These are phyloP conservation scores for Maccullochella peelii DNA, from an alignment of 2,113 vertebrate species.

Conservation along the genomic window DNA sequence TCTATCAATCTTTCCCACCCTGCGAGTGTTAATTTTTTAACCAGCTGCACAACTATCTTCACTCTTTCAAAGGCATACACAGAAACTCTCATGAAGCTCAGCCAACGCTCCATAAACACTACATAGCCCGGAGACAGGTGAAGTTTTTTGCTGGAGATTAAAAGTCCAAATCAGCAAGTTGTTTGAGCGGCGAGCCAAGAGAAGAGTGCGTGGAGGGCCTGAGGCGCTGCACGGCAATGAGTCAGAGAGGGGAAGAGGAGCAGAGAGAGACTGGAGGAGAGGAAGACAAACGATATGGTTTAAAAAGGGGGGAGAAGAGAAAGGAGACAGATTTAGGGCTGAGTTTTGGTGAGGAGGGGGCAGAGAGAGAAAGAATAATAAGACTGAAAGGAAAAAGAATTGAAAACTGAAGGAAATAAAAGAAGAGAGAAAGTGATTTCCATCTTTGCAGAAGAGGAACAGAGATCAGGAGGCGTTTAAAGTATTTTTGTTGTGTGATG, in stretches of 20 bases:
- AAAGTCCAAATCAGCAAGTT: constrained; percentile 78
- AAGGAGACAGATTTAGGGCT: constrained; percentile 56
- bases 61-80: constrained; percentile 40
- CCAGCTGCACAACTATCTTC: constrained; percentile 32
- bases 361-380: background rate
- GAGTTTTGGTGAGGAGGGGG: constrained; percentile 36
- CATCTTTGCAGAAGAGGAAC: constrained; percentile 13
- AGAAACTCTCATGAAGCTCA: constrained; percentile 41
- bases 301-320: constrained; percentile 15
- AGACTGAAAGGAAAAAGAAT: background rate
- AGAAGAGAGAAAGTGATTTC: constrained; percentile 20
- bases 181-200: constrained; percentile 71
- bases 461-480: constrained; percentile 14
- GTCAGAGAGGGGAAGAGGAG: constrained; percentile 55
- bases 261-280: constrained; percentile 32
- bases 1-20: constrained; percentile 13
- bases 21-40: constrained; percentile 22
- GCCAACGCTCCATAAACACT: constrained; percentile 48
- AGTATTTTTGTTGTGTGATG: constrained; percentile 27
- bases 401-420: too few relatives aligned
- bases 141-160: constrained; percentile 70
- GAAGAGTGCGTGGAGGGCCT: constrained; percentile 49
- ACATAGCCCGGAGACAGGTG: constrained; percentile 62
- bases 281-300: constrained; percentile 57
- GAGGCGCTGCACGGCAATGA: constrained; percentile 53